phyloP scores from a whole-genome alignment of 2,797 vertebrate species.

The Enteromius paludinosus region DNA sequence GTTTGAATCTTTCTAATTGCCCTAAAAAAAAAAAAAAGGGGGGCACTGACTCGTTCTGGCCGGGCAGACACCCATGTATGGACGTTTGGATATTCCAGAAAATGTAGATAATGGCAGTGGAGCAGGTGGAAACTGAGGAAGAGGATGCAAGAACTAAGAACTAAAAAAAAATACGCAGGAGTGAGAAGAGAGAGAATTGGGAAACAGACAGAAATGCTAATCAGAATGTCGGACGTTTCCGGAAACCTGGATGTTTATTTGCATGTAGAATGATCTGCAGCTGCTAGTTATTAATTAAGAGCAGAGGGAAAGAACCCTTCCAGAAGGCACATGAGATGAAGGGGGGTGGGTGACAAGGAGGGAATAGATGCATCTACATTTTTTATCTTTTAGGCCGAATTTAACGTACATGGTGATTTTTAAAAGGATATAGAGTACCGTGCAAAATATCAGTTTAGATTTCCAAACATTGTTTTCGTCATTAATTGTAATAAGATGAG shows the following conservation, averaged over 20 bases:
- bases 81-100: slow-evolving; percentile 48
- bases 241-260: slow-evolving; percentile 40
- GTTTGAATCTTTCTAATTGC: slow-evolving; percentile 25
- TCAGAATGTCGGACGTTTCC: background rate
- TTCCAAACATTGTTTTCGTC: too few species aligned
- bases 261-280: slow-evolving; percentile 31
- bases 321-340: slow-evolving; percentile 9
- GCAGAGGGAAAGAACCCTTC: background rate
- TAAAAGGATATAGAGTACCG: background rate
- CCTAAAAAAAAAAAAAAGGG: slow-evolving; percentile 9
- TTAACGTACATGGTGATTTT: background rate
- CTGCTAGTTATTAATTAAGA: slow-evolving; percentile 33
- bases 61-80: slow-evolving; percentile 30
- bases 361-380: background rate
- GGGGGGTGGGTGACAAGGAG: background rate
- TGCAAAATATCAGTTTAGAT: too few species aligned
- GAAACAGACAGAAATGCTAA: slow-evolving; percentile 1
- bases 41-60: background rate
- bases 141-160: background rate
- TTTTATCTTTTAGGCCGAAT: too few species aligned
- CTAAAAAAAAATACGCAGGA: slow-evolving; percentile 11
- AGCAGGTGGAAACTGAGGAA: background rate
- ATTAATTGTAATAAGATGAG: too few species aligned
- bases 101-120: slow-evolving; percentile 29
- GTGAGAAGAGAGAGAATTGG: background rate